phyloP scores from a whole-genome alignment of 64 coral and sea anemone genomes.

The Pocillopora damicornis region DNA sequence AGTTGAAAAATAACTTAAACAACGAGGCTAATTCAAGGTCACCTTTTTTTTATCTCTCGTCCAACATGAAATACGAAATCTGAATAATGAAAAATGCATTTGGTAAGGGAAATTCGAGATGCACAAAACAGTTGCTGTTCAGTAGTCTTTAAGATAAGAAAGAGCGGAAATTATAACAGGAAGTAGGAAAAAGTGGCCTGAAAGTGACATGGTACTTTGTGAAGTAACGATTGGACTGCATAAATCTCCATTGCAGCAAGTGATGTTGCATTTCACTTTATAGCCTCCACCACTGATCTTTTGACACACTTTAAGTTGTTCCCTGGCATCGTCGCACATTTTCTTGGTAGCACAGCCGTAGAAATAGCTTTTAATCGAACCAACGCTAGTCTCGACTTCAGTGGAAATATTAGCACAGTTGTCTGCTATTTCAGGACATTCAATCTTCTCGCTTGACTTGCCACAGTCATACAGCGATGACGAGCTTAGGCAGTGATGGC shows the following conservation, averaged over 20 bases:
- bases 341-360: conserved; percentile 24
- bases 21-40: no score
- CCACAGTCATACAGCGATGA: background rate
- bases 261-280: background rate
- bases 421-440: conserved; percentile 21
- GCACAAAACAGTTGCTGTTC: background rate
- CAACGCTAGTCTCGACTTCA: background rate
- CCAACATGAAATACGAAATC: no score
- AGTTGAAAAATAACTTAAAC: no score
- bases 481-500: background rate
- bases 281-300: background rate
- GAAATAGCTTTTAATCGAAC: conserved; percentile 16
- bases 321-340: conserved; percentile 24
- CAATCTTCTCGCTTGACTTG: background rate
- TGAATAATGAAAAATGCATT: no score
- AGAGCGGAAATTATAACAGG: background rate
- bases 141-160: background rate
- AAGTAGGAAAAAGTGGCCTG: background rate
- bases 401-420: conserved; percentile 33
- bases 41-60: no score
- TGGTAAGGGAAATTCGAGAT: no score
- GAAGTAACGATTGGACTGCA: background rate
- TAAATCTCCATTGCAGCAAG: conserved; percentile 5
- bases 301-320: conserved; percentile 8
- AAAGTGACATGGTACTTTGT: background rate